Base-by-base conservation (phyloP, 2,797 vertebrate species). In the Chrysocyon brachyurus region DNA sequence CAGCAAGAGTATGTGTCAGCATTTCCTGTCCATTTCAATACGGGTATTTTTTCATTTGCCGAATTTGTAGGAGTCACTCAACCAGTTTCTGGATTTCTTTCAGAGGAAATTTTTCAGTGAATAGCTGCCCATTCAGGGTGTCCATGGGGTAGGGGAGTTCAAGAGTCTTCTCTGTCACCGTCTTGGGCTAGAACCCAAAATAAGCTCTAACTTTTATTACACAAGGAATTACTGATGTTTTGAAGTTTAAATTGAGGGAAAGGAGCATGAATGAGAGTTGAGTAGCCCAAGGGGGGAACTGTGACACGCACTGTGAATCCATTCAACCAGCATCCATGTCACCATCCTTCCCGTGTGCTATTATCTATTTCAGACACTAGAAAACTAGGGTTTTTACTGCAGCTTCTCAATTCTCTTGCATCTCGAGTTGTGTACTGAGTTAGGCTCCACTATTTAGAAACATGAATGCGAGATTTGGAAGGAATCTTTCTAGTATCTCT, bases 231-330 rank as follows among this genome's bases (percentile, higher is more conserved):
- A 19, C 1, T 70, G 70, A 54, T 31, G 9, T 54, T 68, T 64
- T 40, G 40, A 90, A 56, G 49, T 59, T 54, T 61, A 91, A 56
- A 22, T 16, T 15, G 12, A 6, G n/a, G 72, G 64, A 28, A 61
- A 70, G 31, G 21, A 33, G 24, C 40, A 17, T 0, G 3, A 14
- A 6, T 8, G 6, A 22, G 61, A 33, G 14, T 8, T 49, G 68
- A 70, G 19, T 49, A 21, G 54, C 54, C 86, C 17, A 16, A 16
- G 28, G 1, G 1, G 15, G 56, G 33, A 77, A 12, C 28, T 8
- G 0, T 24, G 36, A 33, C 2, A 0, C 2, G 8, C 3, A 16
- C 26, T 26, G 2, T 0, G 77, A 7, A 3, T 16, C 15, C 19
- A 63, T 6, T 31, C 77, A 46, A 31, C 8, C 64, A 7, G 64